These are phyloP conservation scores for Gymnodraco acuticeps DNA, from an alignment of 2,797 vertebrate genomes.

Conservation along the genomic window DNA sequence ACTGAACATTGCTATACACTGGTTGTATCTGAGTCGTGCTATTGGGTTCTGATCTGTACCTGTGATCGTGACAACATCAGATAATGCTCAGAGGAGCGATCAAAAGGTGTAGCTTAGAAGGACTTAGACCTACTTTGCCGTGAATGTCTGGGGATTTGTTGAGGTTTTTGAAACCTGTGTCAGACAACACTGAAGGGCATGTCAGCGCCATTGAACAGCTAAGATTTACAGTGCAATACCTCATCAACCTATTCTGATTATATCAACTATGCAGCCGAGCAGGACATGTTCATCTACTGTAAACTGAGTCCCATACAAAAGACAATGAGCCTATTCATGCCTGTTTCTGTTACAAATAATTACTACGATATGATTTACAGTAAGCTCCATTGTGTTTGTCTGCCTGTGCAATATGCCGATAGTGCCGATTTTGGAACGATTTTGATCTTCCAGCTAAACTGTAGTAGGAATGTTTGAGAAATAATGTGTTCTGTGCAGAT, in stretches of 20 bases:
- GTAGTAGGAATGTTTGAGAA: not conserved
- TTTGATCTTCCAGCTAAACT: slow-evolving; percentile 1
- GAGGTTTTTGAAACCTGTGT: not conserved
- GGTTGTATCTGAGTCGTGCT: too few relatives aligned
- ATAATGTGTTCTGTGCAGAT: not conserved
- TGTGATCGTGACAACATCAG: too few relatives aligned
- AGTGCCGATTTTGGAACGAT: not conserved
- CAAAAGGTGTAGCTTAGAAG: not conserved
- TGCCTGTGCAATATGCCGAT: slow-evolving; percentile 11
- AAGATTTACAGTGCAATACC: slow-evolving; percentile 26
- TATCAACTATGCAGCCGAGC: slow-evolving; percentile 34
- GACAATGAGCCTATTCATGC: slow-evolving; percentile 43
- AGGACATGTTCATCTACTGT: slow-evolving; percentile 3
- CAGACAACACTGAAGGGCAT: slow-evolving; percentile 30
- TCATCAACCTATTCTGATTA: slow-evolving; percentile 34
- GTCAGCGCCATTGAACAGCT: slow-evolving; percentile 20
- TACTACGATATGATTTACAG: slow-evolving; percentile 33
- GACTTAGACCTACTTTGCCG: not conserved
- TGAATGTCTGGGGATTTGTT: not conserved
- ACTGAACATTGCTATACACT: too few relatives aligned
- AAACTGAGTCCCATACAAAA: slow-evolving; percentile 19
- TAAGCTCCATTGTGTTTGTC: slow-evolving; percentile 40
- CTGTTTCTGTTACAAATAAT: slow-evolving; percentile 40
- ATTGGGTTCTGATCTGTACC: too few relatives aligned
- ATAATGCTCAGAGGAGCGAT: not conserved